Percentiles rank a stretch among this genome's conserved stretches.
Conservation (phyloP, 2,113 vertebrate genomes). For the Chunga burmeisteri region DNA sequence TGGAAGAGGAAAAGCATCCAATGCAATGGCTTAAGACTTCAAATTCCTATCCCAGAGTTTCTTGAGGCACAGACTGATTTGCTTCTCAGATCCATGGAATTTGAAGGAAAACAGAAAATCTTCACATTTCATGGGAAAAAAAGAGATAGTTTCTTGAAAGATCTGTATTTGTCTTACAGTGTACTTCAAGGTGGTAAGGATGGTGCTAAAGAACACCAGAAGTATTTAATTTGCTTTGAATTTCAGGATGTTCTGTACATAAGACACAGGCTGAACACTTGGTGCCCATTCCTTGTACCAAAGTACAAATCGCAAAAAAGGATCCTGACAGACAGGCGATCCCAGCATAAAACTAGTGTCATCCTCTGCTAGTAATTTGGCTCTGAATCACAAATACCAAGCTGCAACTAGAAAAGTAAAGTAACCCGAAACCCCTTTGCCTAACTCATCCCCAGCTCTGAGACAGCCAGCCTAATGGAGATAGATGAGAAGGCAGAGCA, state of each 20-base stretch:
- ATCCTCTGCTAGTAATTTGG: neutral
- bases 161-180: neutral
- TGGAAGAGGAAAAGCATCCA: neutral
- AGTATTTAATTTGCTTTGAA: neutral
- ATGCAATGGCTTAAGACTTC: neutral
- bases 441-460: neutral
- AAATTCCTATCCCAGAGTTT: neutral
- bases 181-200: neutral
- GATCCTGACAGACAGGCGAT: neutral
- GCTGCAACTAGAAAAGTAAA: neutral
- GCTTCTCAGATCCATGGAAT: neutral
- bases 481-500: neutral
- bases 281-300: neutral
- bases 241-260: neutral
- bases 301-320: neutral
- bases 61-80: neutral
- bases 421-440: neutral
- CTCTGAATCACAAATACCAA: neutral
- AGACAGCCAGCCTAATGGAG: neutral
- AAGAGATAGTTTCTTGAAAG: neutral
- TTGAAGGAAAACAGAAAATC: neutral
- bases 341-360: neutral
- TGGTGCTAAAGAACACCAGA: neutral
- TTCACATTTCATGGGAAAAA: neutral
- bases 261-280: neutral